phyloP scores from a whole-genome alignment of 2,113 vertebrate genomes.

The Nicator chloris region DNA sequence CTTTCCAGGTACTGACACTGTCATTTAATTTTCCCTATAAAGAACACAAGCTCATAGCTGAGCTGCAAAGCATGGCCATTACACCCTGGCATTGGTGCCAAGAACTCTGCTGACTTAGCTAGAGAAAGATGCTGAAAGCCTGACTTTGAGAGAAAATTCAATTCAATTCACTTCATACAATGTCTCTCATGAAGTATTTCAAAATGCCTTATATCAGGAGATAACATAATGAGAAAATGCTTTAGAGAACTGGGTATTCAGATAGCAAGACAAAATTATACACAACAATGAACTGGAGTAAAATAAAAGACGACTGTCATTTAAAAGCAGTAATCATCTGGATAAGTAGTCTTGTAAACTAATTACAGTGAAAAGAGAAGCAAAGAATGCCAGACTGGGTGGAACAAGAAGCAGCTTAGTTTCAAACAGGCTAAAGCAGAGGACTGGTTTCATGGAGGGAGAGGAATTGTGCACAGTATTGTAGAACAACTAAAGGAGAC shows the following conservation, averaged over 20 bases:
- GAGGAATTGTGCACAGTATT: background rate
- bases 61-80: slow-evolving; percentile 15
- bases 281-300: slow-evolving; percentile 45
- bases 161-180: slow-evolving; percentile 44
- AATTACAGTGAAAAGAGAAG: slow-evolving; percentile 38
- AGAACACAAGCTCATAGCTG: slow-evolving; percentile 2
- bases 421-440: background rate
- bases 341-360: slow-evolving; percentile 51
- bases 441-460: background rate
- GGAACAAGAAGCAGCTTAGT: background rate
- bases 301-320: slow-evolving; percentile 44
- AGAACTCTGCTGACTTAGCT: slow-evolving; percentile 64
- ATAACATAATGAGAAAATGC: slow-evolving; percentile 56
- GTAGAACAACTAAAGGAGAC: background rate
- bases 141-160: slow-evolving; percentile 46
- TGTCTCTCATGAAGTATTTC: slow-evolving; percentile 39
- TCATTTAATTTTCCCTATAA: slow-evolving; percentile 46
- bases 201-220: slow-evolving; percentile 35
- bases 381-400: slow-evolving; percentile 13
- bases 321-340: slow-evolving; percentile 51
- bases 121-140: slow-evolving; percentile 57
- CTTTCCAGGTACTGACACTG: slow-evolving; percentile 52
- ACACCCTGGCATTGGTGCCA: slow-evolving; percentile 30
- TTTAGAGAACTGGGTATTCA: slow-evolving; percentile 20
- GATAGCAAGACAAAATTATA: slow-evolving; percentile 34